A percentile compares a stretch with the other conserved stretches of the same genome.
These are phyloP conservation scores for Nymphalis io DNA, from an alignment of 1,140 invertebrate species.

Conservation along the genomic window DNA sequence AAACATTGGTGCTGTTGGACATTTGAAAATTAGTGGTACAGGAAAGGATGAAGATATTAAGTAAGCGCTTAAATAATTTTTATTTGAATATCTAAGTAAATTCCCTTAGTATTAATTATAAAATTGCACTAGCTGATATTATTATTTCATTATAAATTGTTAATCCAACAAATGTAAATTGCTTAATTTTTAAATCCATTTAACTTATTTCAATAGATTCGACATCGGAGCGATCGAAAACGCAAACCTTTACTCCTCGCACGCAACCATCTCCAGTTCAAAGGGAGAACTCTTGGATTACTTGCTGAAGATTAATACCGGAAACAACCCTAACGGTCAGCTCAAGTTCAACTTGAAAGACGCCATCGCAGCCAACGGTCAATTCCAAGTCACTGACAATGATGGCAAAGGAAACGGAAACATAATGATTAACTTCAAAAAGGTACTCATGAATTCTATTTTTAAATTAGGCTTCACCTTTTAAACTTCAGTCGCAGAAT, in stretches of 20 bases:
- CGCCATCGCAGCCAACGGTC: constrained; percentile 79
- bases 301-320: constrained; percentile 71
- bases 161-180: too few species aligned
- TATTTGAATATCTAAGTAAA: background rate
- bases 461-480: constrained; percentile 2
- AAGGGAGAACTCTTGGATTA: constrained; percentile 81
- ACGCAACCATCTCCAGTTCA: constrained; percentile 76
- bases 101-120: background rate
- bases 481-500: background rate
- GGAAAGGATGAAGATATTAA: constrained; percentile 80
- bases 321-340: constrained; percentile 72
- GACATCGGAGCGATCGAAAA: constrained; percentile 79
- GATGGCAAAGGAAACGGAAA: constrained; percentile 82
- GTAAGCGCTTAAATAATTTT: constrained; percentile 56
- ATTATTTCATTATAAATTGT: too few species aligned
- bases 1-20: constrained; percentile 78
- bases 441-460: constrained; percentile 49
- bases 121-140: background rate
- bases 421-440: constrained; percentile 76
- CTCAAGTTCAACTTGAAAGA: constrained; percentile 81
- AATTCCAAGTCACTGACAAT: constrained; percentile 80
- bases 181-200: too few species aligned
- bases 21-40: constrained; percentile 60
- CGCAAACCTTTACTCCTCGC: constrained; percentile 77
- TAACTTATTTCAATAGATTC: constrained; percentile 63